phyloP scores from a whole-genome alignment of 2,888 invertebrate genomes.

The Desoria tigrina region DNA sequence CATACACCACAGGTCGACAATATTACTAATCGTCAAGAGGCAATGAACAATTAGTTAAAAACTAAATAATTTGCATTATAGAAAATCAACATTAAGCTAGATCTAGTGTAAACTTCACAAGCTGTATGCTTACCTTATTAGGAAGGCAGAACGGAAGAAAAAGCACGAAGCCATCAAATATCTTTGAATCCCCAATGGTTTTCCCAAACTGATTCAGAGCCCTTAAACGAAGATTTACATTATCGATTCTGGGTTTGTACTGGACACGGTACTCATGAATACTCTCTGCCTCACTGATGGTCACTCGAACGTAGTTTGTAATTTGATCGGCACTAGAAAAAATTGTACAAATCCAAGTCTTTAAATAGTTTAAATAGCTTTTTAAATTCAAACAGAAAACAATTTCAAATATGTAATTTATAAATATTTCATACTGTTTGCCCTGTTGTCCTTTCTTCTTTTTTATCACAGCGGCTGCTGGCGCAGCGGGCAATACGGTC shows the following conservation, averaged over 20 bases:
- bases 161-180: slow-evolving; percentile 7
- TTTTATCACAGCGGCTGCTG: no score
- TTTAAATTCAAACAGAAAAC: no score
- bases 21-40: no score
- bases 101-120: background rate
- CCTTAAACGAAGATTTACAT: slow-evolving; percentile 1
- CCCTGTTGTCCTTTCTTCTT: no score
- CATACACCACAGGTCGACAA: no score
- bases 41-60: no score
- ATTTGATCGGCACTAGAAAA: slow-evolving; percentile 4
- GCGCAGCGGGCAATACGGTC: no score
- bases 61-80: slow-evolving; percentile 4
- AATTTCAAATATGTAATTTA: no score
- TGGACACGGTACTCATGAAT: slow-evolving; percentile 8
- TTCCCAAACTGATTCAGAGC: slow-evolving; percentile 5
- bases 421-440: no score
- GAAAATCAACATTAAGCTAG: background rate
- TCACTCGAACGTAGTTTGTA: slow-evolving; percentile 14
- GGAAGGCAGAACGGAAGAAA: slow-evolving; percentile 7
- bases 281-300: slow-evolving; percentile 1
- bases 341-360: no score
- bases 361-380: no score
- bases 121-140: background rate
- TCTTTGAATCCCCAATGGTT: background rate
- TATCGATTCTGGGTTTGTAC: slow-evolving; percentile 3